These are phyloP conservation scores for Tamias sibiricus DNA, from an alignment of 2,113 vertebrate species.

Conservation along the genomic window DNA sequence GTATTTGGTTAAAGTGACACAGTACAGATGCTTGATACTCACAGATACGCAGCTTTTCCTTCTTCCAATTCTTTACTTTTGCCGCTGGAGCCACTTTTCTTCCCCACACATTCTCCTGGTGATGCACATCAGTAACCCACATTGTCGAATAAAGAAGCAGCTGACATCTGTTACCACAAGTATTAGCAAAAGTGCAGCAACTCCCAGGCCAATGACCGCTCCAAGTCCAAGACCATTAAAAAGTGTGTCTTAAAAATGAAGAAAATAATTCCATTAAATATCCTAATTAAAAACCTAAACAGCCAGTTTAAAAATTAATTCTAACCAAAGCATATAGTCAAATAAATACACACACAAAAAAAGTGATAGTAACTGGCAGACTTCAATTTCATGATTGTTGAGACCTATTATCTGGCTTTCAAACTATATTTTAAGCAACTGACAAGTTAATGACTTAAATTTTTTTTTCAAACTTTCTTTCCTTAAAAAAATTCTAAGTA, in stretches of 20 bases:
- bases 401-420: not conserved
- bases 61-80: conserved; percentile 98
- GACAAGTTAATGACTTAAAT: not conserved
- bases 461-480: not conserved
- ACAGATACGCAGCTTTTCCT: conserved; percentile 99
- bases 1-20: accelerated
- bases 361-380: not conserved
- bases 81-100: conserved; percentile 95
- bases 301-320: not conserved
- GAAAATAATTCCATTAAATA: not conserved
- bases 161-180: conserved; percentile 96
- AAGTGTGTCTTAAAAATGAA: conserved; percentile 92
- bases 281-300: not conserved
- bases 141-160: conserved; percentile 98
- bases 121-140: conserved; percentile 97
- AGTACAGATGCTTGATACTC: conserved; percentile 84
- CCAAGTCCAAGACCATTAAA: conserved; percentile 97
- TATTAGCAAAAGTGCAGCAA: conserved; percentile 94
- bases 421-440: conserved; percentile 10
- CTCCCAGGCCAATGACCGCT: conserved; percentile 94
- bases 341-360: not conserved
- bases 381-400: not conserved
- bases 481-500: not conserved
- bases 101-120: conserved; percentile 95
- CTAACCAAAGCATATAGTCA: not conserved